Conservation (phyloP, 2,888 invertebrate genomes). For the Orthosia incerta region DNA sequence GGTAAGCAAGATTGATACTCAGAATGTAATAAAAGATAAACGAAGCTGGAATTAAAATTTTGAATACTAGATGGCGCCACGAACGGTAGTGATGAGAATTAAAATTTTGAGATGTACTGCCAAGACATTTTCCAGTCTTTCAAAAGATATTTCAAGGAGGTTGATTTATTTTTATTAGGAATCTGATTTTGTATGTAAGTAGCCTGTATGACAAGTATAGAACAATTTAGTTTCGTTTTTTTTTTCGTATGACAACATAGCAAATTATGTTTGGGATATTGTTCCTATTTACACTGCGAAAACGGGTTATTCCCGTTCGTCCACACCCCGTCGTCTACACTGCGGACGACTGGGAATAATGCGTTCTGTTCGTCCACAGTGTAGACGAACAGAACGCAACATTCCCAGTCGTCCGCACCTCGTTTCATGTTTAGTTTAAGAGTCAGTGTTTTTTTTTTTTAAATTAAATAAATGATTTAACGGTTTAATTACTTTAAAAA, state of each 20-base stretch:
- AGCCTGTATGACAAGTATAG: slow-evolving; percentile 65
- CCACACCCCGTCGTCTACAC: too few species aligned
- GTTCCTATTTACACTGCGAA: slow-evolving; percentile 55
- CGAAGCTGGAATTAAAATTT: background rate
- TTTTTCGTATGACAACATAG: slow-evolving; percentile 39
- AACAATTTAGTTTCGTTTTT: slow-evolving; percentile 62
- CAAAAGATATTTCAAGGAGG: slow-evolving; percentile 29
- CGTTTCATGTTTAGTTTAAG: too few species aligned
- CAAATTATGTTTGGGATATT: slow-evolving; percentile 58
- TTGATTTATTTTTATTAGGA: slow-evolving; percentile 52
- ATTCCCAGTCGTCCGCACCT: too few species aligned
- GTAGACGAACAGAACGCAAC: too few species aligned
- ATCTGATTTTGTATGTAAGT: slow-evolving; percentile 65
- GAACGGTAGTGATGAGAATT: background rate
- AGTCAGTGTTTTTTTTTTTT: too few species aligned
- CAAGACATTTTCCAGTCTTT: slow-evolving; percentile 43
- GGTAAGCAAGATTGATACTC: background rate
- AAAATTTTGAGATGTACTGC: too few species aligned
- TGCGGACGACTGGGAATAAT: too few species aligned
- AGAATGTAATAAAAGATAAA: background rate
- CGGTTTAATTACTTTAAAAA: too few species aligned
- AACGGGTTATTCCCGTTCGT: background rate
- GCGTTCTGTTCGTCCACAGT: too few species aligned
- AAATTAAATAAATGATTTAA: too few species aligned
- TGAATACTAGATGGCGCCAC: slow-evolving; percentile 2